Conservation (phyloP, 2,888 invertebrate species). For the Aelia acuminata region DNA sequence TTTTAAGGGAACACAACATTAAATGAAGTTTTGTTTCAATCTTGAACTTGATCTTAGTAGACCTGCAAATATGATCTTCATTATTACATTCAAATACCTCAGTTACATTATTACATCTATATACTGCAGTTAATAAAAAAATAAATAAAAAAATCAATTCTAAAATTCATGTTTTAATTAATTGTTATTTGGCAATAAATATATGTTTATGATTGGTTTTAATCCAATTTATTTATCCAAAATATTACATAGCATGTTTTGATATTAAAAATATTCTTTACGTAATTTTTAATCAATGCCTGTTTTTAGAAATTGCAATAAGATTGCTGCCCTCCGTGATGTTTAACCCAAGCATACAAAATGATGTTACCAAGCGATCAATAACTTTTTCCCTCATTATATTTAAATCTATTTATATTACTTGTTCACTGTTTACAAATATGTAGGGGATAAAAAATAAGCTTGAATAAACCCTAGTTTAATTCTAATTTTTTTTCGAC, state of each 20-base stretch:
- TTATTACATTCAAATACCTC: background rate
- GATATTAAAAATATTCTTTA: background rate
- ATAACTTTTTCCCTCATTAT: background rate
- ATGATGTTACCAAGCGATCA: background rate
- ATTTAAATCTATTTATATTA: background rate
- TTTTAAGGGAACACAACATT: background rate
- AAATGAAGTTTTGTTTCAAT: background rate
- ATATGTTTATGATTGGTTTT: background rate
- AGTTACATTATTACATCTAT: too few species aligned
- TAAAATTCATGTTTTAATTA: background rate
- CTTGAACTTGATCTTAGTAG: background rate
- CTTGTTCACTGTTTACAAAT: background rate
- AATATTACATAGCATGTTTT: background rate
- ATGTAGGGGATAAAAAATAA: background rate
- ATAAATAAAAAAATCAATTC: background rate
- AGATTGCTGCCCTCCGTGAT: background rate
- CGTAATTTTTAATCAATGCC: background rate
- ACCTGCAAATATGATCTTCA: background rate
- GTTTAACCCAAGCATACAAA: background rate
- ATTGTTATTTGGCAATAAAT: background rate
- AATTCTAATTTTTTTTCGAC: background rate
- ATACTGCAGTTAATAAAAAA: background rate
- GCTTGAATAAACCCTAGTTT: background rate
- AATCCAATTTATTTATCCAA: background rate
- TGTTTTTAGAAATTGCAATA: conserved; percentile 49